phyloP scores from a whole-genome alignment of 2,797 vertebrate genomes.

The Capromys pilorides region DNA sequence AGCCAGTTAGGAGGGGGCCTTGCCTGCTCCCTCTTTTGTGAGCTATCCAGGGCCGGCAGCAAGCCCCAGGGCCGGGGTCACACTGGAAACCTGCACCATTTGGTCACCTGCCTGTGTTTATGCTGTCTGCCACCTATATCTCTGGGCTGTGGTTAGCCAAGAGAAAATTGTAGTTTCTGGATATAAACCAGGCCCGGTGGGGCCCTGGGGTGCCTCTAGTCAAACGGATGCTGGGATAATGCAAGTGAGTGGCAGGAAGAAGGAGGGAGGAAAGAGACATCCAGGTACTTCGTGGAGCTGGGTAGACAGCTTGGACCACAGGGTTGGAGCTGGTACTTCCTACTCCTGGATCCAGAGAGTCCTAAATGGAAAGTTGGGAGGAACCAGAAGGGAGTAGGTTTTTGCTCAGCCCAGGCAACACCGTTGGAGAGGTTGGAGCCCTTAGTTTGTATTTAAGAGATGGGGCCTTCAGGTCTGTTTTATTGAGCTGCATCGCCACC shows the following conservation, averaged over 20 bases:
- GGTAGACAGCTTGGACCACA: neutral
- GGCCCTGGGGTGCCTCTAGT: neutral
- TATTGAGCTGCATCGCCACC: slow-evolving; percentile 54
- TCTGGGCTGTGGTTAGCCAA: neutral
- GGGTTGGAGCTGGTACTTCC: neutral
- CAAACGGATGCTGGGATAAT: neutral
- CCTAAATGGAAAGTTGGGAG: neutral
- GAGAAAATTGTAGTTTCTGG: neutral
- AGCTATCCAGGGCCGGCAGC: neutral
- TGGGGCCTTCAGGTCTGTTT: neutral
- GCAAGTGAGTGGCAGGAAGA: neutral
- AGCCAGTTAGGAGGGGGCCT: accelerated
- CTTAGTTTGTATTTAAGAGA: neutral
- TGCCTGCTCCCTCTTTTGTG: accelerated
- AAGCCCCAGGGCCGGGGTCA: neutral
- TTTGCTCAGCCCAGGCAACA: neutral
- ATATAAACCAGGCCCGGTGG: neutral
- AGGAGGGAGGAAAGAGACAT: neutral
- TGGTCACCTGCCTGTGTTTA: no score
- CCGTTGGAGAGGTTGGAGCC: neutral
- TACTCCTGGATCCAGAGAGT: neutral
- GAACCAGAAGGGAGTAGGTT: neutral
- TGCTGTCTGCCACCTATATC: neutral
- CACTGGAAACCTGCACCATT: accelerated
- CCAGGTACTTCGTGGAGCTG: neutral